Evolutionary conservation across 2,888 invertebrate species (phyloP).

Genomic region (Lymantria monacha): DNA sequence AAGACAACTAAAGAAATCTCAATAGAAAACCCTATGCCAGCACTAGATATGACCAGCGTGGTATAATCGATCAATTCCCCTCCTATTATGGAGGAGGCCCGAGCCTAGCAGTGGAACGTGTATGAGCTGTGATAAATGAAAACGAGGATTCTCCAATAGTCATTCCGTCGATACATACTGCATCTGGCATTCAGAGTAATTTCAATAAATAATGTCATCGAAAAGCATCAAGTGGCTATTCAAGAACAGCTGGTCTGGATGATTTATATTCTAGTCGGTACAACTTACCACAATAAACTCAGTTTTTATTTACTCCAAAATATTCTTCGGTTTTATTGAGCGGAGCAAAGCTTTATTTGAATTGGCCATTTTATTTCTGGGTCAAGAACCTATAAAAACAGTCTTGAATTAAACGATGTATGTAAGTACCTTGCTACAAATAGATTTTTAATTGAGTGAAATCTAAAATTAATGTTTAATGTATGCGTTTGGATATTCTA

Average conservation of each 20-base stretch:
- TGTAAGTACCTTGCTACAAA: not conserved
- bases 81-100: too few relatives aligned
- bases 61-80: too few relatives aligned
- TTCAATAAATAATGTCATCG: slow-evolving; percentile 57
- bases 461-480: too few relatives aligned
- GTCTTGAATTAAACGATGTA: not conserved
- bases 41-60: too few relatives aligned
- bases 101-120: too few relatives aligned
- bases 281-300: slow-evolving; percentile 43
- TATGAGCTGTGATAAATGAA: too few relatives aligned
- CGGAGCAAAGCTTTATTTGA: slow-evolving; percentile 19
- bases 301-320: slow-evolving; percentile 41
- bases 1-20: too few relatives aligned
- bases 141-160: too few relatives aligned
- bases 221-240: slow-evolving; percentile 65
- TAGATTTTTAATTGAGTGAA: too few relatives aligned
- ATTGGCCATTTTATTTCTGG: slow-evolving; percentile 13
- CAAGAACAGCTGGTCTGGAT: slow-evolving; percentile 54
- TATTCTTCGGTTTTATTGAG: slow-evolving; percentile 30
- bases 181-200: slow-evolving; percentile 41
- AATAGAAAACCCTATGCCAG: too few relatives aligned
- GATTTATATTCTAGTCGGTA: slow-evolving; percentile 48
- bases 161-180: slow-evolving; percentile 26
- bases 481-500: too few relatives aligned
- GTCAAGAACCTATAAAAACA: slow-evolving; percentile 12